Evolutionary conservation across 2,113 vertebrate species (phyloP).

Genomic region (Tympanuchus pallidicinctus): DNA sequence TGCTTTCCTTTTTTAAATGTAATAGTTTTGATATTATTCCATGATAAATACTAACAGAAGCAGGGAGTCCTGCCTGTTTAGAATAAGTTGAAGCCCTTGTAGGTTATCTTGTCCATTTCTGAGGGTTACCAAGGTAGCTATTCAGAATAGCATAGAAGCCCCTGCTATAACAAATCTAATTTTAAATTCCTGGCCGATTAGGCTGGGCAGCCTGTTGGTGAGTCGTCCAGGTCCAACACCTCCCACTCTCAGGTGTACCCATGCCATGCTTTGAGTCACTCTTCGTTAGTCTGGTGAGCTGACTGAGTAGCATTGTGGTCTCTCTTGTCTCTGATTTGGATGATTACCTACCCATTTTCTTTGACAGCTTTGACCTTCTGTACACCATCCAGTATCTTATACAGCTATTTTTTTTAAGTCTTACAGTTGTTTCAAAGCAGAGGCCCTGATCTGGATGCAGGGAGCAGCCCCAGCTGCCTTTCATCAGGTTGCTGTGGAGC

Average conservation of each 20-base stretch:
- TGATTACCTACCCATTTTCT: slow-evolving; percentile 26
- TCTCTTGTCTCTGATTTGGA: slow-evolving; percentile 33
- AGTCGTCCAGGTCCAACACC: neutral
- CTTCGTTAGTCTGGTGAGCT: neutral
- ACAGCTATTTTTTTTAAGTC: neutral
- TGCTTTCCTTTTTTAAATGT: neutral
- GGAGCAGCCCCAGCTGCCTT: neutral
- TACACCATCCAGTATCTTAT: neutral
- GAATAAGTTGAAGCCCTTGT: neutral
- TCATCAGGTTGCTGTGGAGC: neutral
- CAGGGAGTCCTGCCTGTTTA: neutral
- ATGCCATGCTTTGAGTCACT: neutral
- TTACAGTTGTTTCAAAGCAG: neutral
- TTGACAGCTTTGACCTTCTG: neutral
- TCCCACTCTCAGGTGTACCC: neutral
- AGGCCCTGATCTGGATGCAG: neutral
- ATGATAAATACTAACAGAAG: neutral
- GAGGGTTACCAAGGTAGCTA: neutral
- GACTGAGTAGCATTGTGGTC: neutral
- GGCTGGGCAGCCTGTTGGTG: neutral
- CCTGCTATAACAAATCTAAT: neutral
- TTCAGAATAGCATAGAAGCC: neutral
- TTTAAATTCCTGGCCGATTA: neutral
- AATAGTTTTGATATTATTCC: neutral
- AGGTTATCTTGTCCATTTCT: neutral